Evolutionary conservation across 2,113 vertebrate genomes (phyloP).

Genomic region (Toxotes jaculatrix): DNA sequence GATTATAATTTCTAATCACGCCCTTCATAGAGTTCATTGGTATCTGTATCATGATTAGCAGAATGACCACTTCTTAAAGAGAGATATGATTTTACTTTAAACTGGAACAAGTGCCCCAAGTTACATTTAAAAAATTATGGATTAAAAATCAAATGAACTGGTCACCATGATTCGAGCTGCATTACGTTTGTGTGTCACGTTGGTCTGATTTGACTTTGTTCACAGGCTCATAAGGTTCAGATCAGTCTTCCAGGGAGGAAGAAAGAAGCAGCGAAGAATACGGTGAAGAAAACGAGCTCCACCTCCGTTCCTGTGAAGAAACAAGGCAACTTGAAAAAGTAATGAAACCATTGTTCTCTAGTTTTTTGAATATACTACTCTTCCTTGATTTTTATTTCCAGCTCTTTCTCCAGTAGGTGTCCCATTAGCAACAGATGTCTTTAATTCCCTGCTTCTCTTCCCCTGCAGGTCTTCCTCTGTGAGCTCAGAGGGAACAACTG

Average conservation of each 20-base stretch:
- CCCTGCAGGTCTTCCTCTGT: conserved; percentile 59
- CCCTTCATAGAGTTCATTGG: too few relatives aligned
- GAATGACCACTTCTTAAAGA: too few relatives aligned
- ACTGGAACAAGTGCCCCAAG: too few relatives aligned
- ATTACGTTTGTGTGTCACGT: background rate
- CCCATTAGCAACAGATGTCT: background rate
- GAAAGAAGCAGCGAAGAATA: conserved; percentile 65
- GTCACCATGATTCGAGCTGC: background rate
- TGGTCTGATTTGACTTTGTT: background rate
- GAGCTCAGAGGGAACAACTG: conserved; percentile 59
- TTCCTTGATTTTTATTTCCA: background rate
- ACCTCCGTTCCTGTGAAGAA: conserved; percentile 52
- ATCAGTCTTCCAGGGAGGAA: conserved; percentile 79
- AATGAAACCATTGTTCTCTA: background rate
- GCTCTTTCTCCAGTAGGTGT: background rate
- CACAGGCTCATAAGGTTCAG: conserved; percentile 78
- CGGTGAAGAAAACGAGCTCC: conserved; percentile 46
- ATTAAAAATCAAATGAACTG: too few relatives aligned
- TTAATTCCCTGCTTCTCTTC: background rate
- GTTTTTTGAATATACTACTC: background rate
- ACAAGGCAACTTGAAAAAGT: conserved; percentile 72
- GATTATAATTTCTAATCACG: too few relatives aligned
- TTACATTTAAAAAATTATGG: too few relatives aligned
- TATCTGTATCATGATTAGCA: too few relatives aligned
- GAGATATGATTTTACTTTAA: too few relatives aligned